Evolutionary conservation across 2,113 vertebrate genomes (phyloP).

Genomic region (Microcebus griseorufus): DNA sequence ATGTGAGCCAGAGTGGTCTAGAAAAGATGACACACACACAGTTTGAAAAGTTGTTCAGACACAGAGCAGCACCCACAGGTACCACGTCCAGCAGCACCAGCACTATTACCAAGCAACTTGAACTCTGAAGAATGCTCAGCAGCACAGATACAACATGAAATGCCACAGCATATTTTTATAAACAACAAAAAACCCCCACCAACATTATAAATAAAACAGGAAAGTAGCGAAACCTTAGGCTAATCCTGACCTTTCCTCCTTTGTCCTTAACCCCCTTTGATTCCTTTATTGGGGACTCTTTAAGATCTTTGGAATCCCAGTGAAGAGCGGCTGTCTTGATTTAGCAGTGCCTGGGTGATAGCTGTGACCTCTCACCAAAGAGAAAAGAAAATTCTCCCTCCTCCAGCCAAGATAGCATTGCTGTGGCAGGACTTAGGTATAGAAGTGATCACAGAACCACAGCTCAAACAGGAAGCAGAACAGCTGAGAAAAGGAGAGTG

Average conservation of each 20-base stretch:
- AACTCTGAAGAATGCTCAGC: not conserved
- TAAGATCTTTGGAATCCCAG: constrained; percentile 32
- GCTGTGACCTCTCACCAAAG: constrained; percentile 71
- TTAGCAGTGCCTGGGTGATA: constrained; percentile 69
- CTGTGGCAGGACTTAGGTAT: not conserved
- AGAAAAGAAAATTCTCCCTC: constrained; percentile 46
- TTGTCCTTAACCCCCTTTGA: not conserved
- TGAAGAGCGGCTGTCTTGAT: constrained; percentile 49
- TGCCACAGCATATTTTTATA: not conserved
- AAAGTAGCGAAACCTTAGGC: not conserved
- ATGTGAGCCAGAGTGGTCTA: constrained; percentile 98
- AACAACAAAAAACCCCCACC: not conserved
- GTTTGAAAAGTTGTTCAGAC: not conserved
- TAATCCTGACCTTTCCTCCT: not conserved
- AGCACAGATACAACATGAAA: not conserved
- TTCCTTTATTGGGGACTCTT: not conserved
- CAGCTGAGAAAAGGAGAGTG: not conserved
- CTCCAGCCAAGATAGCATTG: constrained; percentile 25
- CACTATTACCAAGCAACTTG: not conserved
- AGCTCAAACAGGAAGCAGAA: not conserved
- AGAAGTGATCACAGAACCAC: not conserved
- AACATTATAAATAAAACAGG: not conserved
- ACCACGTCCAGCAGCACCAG: not conserved
- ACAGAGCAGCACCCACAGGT: not conserved
- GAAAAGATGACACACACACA: constrained; percentile 49